Percentiles rank a stretch among this genome's conserved stretches.
Evolutionary conservation across 2,888 invertebrate genomes (phyloP).

Genomic region (Spilosoma lubricipeda): DNA sequence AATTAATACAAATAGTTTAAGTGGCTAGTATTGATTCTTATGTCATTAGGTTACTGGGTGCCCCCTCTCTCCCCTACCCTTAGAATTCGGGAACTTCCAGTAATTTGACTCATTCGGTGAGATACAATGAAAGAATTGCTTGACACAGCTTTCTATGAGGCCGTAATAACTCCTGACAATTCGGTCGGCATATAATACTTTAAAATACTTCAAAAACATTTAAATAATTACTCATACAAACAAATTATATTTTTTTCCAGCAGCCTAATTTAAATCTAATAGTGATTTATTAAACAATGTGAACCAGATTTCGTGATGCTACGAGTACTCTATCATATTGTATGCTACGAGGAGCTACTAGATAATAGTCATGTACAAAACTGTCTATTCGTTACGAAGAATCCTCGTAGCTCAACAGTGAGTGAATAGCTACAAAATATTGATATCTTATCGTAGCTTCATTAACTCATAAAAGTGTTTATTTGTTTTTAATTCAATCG

Average conservation of each 20-base stretch:
- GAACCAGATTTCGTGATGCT: not conserved
- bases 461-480: conserved; percentile 11
- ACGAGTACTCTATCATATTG: not conserved
- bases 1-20: no score
- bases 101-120: no score
- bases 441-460: conserved; percentile 26
- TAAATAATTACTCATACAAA: not conserved
- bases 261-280: not conserved
- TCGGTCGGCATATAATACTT: no score
- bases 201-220: no score
- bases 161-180: no score
- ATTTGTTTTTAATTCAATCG: conserved; percentile 18
- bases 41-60: no score
- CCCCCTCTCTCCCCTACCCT: no score
- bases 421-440: conserved; percentile 24
- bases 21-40: no score
- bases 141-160: no score
- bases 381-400: conserved; percentile 26
- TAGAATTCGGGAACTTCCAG: no score
- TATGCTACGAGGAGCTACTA: conserved; percentile 8
- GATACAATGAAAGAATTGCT: no score
- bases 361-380: not conserved
- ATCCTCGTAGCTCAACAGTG: conserved; percentile 35
- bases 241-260: not conserved
- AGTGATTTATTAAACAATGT: not conserved